Evolutionary conservation across 2,888 invertebrate genomes (phyloP).

Genomic region (Cheilosia soror): DNA sequence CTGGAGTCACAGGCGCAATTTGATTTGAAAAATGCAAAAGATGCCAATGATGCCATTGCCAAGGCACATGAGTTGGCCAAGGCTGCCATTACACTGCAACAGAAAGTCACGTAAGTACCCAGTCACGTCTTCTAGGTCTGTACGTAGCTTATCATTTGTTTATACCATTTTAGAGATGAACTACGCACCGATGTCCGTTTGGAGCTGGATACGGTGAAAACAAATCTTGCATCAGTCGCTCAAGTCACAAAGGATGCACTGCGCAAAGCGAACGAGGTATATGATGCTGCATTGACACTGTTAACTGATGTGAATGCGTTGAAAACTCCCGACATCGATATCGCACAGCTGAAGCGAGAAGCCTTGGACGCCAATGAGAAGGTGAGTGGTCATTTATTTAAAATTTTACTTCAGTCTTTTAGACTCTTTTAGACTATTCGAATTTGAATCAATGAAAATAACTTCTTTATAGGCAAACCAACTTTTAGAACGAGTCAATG

Average conservation of each 20-base stretch:
- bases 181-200: constrained; percentile 86
- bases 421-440: not conserved
- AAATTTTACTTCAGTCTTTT: too few species aligned
- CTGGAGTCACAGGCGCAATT: constrained; percentile 90
- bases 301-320: constrained; percentile 92
- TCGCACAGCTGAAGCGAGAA: constrained; percentile 88
- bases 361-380: constrained; percentile 88
- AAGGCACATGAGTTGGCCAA: constrained; percentile 92
- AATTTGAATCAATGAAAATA: not conserved
- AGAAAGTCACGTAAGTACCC: constrained; percentile 87
- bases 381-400: constrained; percentile 83
- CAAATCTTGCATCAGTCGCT: constrained; percentile 88
- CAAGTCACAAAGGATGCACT: constrained; percentile 90
- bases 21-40: constrained; percentile 90
- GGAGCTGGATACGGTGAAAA: constrained; percentile 88
- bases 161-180: constrained; percentile 85
- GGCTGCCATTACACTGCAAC: constrained; percentile 90
- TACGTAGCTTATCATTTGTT: not conserved
- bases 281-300: constrained; percentile 92
- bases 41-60: constrained; percentile 92
- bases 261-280: constrained; percentile 90
- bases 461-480: constrained; percentile 78
- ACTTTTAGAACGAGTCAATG: constrained; percentile 79
- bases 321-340: constrained; percentile 90
- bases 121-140: not conserved